Percentiles rank a stretch among this genome's conserved stretches.
Evolutionary conservation across 2,113 vertebrate genomes (phyloP).

Genomic region (Rhynchopsitta pachyrhyncha): DNA sequence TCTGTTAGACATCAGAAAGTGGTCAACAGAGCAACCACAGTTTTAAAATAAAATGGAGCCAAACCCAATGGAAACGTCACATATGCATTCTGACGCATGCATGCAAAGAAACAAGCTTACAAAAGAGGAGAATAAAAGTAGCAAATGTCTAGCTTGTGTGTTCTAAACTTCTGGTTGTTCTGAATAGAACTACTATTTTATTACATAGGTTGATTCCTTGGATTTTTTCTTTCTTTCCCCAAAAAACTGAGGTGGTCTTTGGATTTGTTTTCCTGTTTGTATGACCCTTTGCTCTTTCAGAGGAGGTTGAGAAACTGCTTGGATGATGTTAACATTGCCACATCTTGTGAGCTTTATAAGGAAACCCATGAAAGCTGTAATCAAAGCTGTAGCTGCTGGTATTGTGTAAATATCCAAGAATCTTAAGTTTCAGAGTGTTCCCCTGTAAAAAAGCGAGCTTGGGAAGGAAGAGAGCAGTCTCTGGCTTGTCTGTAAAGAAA

Average conservation of each 20-base stretch:
- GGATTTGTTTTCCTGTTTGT: background rate
- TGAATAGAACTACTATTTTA: background rate
- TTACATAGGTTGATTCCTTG: background rate
- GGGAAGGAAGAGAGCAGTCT: background rate
- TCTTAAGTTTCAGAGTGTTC: background rate
- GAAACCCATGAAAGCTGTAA: background rate
- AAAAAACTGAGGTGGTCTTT: background rate
- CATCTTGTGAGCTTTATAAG: background rate
- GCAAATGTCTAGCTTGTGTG: background rate
- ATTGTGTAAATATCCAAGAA: background rate
- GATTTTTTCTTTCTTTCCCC: background rate
- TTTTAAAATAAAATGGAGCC: background rate
- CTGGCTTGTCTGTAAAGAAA: background rate
- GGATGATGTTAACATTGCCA: background rate
- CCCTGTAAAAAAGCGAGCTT: background rate
- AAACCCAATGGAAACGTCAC: background rate
- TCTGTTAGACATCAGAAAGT: background rate
- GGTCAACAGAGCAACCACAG: background rate
- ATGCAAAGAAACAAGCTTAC: background rate
- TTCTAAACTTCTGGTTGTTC: background rate
- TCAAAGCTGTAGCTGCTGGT: background rate
- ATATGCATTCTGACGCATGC: fast-evolving
- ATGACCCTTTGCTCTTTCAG: background rate
- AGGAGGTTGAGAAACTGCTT: background rate
- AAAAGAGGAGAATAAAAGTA: background rate